These are phyloP conservation scores for Dromiciops gliroides DNA, from an alignment of 2,113 vertebrate genomes.

Conservation along the genomic window DNA sequence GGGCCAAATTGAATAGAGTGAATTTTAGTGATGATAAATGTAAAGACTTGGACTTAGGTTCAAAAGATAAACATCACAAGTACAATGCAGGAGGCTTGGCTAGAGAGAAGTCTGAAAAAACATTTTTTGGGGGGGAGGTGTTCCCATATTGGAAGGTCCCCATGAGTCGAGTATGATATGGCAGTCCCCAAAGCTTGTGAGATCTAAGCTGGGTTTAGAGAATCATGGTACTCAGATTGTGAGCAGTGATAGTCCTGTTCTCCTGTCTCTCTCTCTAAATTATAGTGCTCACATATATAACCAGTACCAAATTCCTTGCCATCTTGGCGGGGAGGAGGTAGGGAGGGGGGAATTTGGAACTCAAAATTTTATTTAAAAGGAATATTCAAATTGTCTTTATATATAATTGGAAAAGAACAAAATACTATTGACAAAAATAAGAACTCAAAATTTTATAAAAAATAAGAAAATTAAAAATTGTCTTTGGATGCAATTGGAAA, in stretches of 20 bases:
- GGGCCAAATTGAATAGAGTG: background rate
- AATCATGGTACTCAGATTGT: background rate
- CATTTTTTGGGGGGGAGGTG: background rate
- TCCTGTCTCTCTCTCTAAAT: background rate
- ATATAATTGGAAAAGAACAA: too few species aligned
- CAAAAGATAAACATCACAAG: background rate
- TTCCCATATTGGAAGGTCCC: background rate
- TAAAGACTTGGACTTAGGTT: background rate
- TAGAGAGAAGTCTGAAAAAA: background rate
- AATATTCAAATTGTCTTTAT: too few species aligned
- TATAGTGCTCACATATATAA: background rate
- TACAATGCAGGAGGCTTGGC: background rate
- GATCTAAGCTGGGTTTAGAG: background rate
- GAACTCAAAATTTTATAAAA: too few species aligned
- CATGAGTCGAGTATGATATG: background rate
- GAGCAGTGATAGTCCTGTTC: background rate
- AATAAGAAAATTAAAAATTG: too few species aligned
- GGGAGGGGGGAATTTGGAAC: too few species aligned
- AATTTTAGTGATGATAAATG: background rate
- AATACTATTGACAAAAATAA: too few species aligned
- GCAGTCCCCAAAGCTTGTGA: background rate
- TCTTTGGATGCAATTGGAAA: too few species aligned
- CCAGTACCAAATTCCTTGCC: too few species aligned
- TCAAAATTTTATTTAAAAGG: too few species aligned
- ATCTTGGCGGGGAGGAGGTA: too few species aligned